phyloP scores from a whole-genome alignment of 2,797 vertebrate genomes.

The Lutjanus campechanus region DNA sequence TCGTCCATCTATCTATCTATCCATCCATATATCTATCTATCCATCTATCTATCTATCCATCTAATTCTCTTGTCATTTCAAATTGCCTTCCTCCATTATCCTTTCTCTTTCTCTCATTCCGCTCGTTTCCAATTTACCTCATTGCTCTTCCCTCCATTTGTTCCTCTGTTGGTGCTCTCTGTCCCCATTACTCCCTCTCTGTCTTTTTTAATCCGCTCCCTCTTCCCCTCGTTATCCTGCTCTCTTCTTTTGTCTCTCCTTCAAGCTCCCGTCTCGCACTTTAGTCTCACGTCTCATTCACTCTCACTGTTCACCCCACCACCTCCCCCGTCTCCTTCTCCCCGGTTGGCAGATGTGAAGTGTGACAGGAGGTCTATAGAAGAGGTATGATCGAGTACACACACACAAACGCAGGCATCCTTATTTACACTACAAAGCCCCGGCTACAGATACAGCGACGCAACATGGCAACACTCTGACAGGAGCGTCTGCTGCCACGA shows the following conservation, averaged over 20 bases:
- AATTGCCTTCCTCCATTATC: constrained; percentile 38
- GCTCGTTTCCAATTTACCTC: constrained; percentile 56
- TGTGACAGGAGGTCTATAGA: constrained; percentile 66
- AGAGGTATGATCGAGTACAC: constrained; percentile 53
- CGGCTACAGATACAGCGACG: constrained; percentile 57
- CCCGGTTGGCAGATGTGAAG: constrained; percentile 57
- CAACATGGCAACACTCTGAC: constrained; percentile 72
- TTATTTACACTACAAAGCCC: constrained; percentile 82
- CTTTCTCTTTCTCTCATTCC: constrained; percentile 11
- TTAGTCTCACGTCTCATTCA: constrained; percentile 54
- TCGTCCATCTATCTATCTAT: constrained; percentile 14
- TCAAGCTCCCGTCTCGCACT: constrained; percentile 51
- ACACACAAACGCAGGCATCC: constrained; percentile 36
- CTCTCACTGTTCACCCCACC: constrained; percentile 20
- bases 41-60: constrained; percentile 13
- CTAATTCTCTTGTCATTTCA: constrained; percentile 29
- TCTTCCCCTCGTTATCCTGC: constrained; percentile 52
- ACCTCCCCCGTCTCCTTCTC: not conserved
- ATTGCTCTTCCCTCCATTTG: constrained; percentile 46
- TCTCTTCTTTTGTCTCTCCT: constrained; percentile 43
- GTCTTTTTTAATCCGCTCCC: constrained; percentile 60
- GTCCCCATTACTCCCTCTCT: constrained; percentile 57
- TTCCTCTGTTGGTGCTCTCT: constrained; percentile 42
- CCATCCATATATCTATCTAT: constrained; percentile 2
- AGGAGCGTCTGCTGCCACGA: constrained; percentile 70